phyloP scores from a whole-genome alignment of 2,797 vertebrate genomes.

The Cynodonichthys magdalenae region DNA sequence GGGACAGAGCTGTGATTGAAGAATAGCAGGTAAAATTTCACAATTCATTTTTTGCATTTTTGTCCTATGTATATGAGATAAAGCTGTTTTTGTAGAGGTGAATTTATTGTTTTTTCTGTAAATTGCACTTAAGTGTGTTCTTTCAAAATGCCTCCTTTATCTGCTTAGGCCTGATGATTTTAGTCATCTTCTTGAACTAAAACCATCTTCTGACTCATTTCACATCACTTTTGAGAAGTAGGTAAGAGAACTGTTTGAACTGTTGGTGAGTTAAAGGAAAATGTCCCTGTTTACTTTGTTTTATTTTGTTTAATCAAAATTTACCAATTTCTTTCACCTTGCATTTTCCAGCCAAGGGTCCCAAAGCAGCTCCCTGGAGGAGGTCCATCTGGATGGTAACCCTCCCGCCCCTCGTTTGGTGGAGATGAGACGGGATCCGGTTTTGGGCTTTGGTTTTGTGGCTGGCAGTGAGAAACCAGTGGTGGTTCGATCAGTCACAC shows the following conservation, averaged over 20 bases:
- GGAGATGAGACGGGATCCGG: constrained; percentile 96
- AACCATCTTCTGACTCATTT: constrained; percentile 36
- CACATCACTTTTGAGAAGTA: constrained; percentile 1
- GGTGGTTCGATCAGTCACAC: constrained; percentile 96
- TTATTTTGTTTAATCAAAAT: background rate
- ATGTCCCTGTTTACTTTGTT: background rate
- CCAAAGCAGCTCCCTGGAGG: constrained; percentile 91
- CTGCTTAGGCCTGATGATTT: constrained; percentile 4
- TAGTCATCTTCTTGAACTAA: constrained; percentile 12
- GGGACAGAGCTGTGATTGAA: constrained; percentile 53
- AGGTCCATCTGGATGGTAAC: constrained; percentile 89
- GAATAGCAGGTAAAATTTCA: constrained; percentile 14
- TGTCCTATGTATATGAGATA: constrained; percentile 20
- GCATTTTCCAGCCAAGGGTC: constrained; percentile 87
- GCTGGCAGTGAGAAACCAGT: constrained; percentile 98
- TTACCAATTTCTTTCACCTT: no score
- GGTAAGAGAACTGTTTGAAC: constrained; percentile 8
- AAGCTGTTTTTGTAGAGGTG: constrained; percentile 15
- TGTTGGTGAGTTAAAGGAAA: background rate
- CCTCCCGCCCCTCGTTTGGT: constrained; percentile 91
- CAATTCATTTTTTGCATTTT: constrained; percentile 25
- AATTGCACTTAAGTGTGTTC: constrained; percentile 12
- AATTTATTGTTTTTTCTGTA: constrained; percentile 30
- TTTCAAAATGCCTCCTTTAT: constrained; percentile 1
- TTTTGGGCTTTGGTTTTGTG: constrained; percentile 96